These are phyloP conservation scores for Bellardia pandia DNA, from an alignment of 2,888 invertebrate genomes.

Conservation along the genomic window DNA sequence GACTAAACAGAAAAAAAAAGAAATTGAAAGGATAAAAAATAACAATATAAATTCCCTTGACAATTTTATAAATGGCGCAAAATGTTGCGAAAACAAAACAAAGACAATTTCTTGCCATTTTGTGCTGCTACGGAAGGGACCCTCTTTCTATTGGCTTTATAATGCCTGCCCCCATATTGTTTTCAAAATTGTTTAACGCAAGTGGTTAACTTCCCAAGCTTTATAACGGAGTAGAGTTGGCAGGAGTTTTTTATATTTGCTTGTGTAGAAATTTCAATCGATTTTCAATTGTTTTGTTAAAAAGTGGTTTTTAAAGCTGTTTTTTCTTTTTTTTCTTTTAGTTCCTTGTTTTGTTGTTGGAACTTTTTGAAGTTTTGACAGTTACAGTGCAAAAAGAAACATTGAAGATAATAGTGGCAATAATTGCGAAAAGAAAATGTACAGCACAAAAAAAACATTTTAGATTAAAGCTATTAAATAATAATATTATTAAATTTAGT, in stretches of 20 bases:
- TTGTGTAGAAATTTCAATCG: conserved; percentile 64
- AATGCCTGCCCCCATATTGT: neutral
- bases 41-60: conserved; percentile 66
- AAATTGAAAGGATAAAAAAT: conserved; percentile 29
- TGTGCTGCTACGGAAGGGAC: neutral
- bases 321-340: conserved; percentile 20
- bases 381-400: conserved; percentile 4
- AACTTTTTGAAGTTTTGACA: conserved; percentile 56
- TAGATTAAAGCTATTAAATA: neutral
- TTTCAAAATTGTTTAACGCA: conserved; percentile 16
- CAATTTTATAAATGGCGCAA: conserved; percentile 69
- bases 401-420: conserved; percentile 39
- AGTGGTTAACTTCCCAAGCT: conserved; percentile 66
- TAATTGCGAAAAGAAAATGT: conserved; percentile 20
- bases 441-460: neutral
- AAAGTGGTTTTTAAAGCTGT: conserved; percentile 60
- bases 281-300: conserved; percentile 72
- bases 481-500: neutral
- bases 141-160: neutral
- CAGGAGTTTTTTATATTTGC: conserved; percentile 18
- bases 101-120: conserved; percentile 13
- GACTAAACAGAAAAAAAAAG: conserved; percentile 3
- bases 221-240: conserved; percentile 6
- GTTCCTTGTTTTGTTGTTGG: conserved; percentile 16
- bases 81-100: conserved; percentile 60